Evolutionary conservation across 2,888 invertebrate species (phyloP), one percentile per base, ranked within the genome.

Genomic region (Neocrepidodera transversa): DNA sequence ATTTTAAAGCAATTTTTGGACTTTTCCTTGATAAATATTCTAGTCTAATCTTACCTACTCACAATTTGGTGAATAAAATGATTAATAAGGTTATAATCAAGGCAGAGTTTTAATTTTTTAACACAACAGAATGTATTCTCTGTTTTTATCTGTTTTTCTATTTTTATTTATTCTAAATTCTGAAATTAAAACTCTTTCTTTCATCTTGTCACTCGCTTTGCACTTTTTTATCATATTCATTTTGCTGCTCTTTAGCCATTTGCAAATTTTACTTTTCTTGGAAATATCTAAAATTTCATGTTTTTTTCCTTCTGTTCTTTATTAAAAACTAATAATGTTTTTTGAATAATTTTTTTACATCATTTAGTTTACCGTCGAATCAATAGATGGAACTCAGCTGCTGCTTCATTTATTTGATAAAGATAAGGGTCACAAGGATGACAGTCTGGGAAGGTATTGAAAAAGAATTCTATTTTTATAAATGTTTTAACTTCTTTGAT

Each of bases 371-470:
- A 79, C 83, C 81, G 83, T 87, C 83, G 86, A 87, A 77, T 82
- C 81, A 67, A 75, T 80, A 62, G 79, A 80, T 67, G 81, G 80
- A 68, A 79, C 82, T 69, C 79, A 85, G 72, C 80, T 90, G 75
- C 80, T 80, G 75, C 84, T 92, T 77, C 84, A 82, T 78, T 87
- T 95, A 74, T 93, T 85, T 86, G 95, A 97, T 87, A 92, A 94
- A 87, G 96, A 97, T 85, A 89, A 90, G 76, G 89, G 92, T 42
- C 91, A 90, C 78, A 87, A 96, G 83, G 97, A 97, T 83, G 97
- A 97, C 83, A 88, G 89, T 74, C 88, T 97, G 74, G 97, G 97
- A 86, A 93, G 94, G 93, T 79, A 78, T 65, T 65, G 20, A 5
- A 11, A 20, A 20, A 43, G 20, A 43, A 20, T 5, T 23, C 4